phyloP scores from a whole-genome alignment of 2,888 invertebrate species.

The Nowickia ferox region DNA sequence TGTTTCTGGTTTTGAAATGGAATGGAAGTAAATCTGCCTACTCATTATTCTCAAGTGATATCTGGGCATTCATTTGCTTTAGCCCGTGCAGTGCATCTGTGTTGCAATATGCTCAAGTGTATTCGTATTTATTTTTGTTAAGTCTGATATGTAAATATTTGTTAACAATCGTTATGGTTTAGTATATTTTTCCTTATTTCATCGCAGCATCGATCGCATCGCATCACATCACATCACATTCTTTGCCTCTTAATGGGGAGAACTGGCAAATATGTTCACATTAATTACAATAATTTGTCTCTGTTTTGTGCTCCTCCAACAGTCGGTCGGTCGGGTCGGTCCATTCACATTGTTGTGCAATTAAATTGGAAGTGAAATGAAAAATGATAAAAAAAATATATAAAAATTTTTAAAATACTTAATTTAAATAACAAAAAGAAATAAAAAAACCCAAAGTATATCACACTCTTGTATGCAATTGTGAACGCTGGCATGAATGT shows the following conservation, averaged over 20 bases:
- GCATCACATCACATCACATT: constrained; percentile 26
- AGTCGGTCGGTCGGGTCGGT: background rate
- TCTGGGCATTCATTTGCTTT: background rate
- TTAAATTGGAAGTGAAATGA: constrained; percentile 48
- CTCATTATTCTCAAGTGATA: constrained; percentile 47
- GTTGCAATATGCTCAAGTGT: background rate
- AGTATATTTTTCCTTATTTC: constrained; percentile 7
- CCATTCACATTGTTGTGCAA: constrained; percentile 51
- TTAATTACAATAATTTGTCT: constrained; percentile 61
- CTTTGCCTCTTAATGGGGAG: constrained; percentile 41
- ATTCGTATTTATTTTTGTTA: constrained; percentile 7
- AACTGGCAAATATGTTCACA: constrained; percentile 45
- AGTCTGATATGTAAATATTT: constrained; percentile 59
- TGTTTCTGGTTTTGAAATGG: constrained; percentile 26
- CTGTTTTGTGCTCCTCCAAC: constrained; percentile 5
- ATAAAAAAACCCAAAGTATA: constrained; percentile 13
- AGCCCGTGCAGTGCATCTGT: constrained; percentile 3
- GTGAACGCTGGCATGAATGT: background rate
- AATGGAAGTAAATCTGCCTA: constrained; percentile 39
- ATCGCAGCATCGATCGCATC: background rate
- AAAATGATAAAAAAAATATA: constrained; percentile 30
- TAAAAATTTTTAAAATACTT: constrained; percentile 48
- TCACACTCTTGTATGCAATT: background rate
- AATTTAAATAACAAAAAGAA: constrained; percentile 30
- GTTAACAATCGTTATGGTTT: constrained; percentile 30